Percentiles rank a stretch among this genome's conserved stretches.
Conservation (phyloP, 2,113 vertebrate genomes). For the Mungos mungo region DNA sequence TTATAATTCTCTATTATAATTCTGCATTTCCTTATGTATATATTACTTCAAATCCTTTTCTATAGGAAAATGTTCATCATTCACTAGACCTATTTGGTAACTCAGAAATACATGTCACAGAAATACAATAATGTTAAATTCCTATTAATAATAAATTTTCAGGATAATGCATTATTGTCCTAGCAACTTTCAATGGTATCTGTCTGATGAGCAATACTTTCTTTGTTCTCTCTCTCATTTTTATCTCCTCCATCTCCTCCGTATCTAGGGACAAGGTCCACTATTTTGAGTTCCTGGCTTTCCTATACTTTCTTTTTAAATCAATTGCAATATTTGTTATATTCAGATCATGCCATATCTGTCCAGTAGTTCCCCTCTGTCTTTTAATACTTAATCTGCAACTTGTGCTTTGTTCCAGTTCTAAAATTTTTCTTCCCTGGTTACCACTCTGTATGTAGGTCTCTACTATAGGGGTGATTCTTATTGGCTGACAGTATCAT, state of each 20-base stretch:
- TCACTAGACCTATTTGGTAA: background rate
- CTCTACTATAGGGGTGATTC: background rate
- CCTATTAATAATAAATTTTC: background rate
- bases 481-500: background rate
- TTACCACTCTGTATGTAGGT: background rate
- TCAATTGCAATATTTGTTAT: background rate
- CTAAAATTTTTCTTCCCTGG: background rate
- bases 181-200: background rate
- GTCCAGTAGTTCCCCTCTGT: background rate
- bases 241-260: background rate
- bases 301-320: background rate
- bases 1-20: background rate
- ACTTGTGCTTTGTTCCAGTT: background rate
- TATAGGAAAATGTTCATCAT: background rate
- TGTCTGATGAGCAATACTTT: background rate
- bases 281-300: background rate
- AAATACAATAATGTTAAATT: background rate
- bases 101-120: background rate
- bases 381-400: background rate
- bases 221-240: background rate
- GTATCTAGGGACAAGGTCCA: background rate
- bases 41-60: background rate
- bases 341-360: background rate
- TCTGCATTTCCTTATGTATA: background rate
- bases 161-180: background rate